These are phyloP conservation scores for Scarus forsteni DNA, from an alignment of 2,797 vertebrate genomes.

Conservation along the genomic window DNA sequence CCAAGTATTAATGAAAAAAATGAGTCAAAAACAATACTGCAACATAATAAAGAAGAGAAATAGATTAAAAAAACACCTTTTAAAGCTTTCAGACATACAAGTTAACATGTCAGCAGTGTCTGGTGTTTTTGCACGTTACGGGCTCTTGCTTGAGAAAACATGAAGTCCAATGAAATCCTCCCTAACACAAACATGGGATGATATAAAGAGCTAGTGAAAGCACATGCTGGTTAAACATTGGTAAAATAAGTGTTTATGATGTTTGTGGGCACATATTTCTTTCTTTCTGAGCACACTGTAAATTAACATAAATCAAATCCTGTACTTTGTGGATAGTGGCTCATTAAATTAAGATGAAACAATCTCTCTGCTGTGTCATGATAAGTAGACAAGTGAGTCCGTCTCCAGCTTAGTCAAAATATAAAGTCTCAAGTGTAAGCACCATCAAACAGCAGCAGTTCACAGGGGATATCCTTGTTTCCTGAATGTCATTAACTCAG, in stretches of 20 bases:
- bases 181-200: too few species aligned
- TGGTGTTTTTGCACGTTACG: too few species aligned
- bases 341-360: background rate
- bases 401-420: constrained; percentile 1
- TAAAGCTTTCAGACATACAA: too few species aligned
- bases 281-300: background rate
- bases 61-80: too few species aligned
- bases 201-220: too few species aligned
- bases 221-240: background rate
- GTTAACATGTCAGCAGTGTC: too few species aligned
- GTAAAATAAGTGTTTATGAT: background rate
- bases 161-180: too few species aligned
- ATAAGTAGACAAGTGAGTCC: background rate
- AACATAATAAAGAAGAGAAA: too few species aligned
- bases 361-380: background rate
- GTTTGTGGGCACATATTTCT: too few species aligned
- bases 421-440: constrained; percentile 10
- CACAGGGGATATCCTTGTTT: constrained; percentile 4
- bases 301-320: background rate
- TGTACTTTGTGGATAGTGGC: background rate
- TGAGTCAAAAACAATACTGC: too few species aligned
- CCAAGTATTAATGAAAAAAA: too few species aligned
- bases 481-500: constrained; percentile 41
- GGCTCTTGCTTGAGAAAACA: too few species aligned
- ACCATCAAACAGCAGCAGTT: constrained; percentile 5